Evolutionary conservation across 2,113 vertebrate genomes (phyloP), one percentile per base, ranked within the genome.

Genomic region (Caranx ignobilis): DNA sequence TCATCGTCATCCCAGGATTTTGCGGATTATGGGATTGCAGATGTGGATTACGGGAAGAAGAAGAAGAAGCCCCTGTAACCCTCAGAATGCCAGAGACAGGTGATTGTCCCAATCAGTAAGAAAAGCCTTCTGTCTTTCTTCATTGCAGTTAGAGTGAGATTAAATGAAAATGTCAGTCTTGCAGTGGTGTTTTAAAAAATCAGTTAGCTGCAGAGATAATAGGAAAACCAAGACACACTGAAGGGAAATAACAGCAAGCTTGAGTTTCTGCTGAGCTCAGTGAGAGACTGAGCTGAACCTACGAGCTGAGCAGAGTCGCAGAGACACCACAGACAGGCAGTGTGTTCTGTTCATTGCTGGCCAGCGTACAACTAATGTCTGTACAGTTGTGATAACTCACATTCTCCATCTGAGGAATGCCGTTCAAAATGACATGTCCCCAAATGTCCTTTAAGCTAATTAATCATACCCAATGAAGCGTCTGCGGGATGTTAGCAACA

Each of bases 401-500:
- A 31, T 54, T 34, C 32, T 64, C 15, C 6, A 1, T 35, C 34
- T 32, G 21, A 18, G 10, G 15, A 32, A 50, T 32, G 19, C 31
- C n/a, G 61, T 32, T 66, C 41, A 26, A 26, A 63, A 21, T 13
- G 8, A 21, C 12, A 61, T 15, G 4, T 19, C 59, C 34, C 1
- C 9, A 39, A 63, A 43, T 63, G 48, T 54, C 11, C 5, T n/a
- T n/a, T 13, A 41, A 13, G n/a, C 15, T 34, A 13, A 54, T 52
- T 31, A 4, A 43, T 21, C 43, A 10, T 5, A 75, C 7, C 37
- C 10, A 47, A 41, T 11, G 48, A 63, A 52, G 34, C 15, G 19
- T 69, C 16, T 57, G 64, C 64, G 43, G 41, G 74, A 26, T 55
- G 47, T 39, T 39, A 3, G 70, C 11, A 37, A 45, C 21, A 57